These are phyloP conservation scores for Hypolimnas misippus DNA, from an alignment of 2,888 invertebrate genomes.

Conservation along the genomic window DNA sequence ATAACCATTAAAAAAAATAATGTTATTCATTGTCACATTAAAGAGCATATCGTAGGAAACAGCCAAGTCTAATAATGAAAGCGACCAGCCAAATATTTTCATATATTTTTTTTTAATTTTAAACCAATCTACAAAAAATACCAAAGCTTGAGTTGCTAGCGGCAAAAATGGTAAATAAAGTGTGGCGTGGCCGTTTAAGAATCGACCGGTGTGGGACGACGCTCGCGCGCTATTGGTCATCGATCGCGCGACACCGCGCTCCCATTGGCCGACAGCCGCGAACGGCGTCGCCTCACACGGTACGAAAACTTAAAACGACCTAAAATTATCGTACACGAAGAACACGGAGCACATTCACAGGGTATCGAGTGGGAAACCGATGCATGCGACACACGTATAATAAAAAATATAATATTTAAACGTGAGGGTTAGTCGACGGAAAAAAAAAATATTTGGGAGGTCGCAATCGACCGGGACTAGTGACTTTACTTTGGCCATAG, in stretches of 20 bases:
- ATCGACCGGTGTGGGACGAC: slow-evolving; percentile 52
- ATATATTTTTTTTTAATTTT: slow-evolving; percentile 38
- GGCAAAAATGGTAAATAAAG: slow-evolving; percentile 64
- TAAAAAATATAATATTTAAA: slow-evolving; percentile 54
- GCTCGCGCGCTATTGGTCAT: slow-evolving; percentile 25
- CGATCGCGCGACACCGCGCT: slow-evolving; percentile 41
- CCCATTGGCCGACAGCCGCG: slow-evolving; percentile 47
- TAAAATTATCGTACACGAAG: slow-evolving; percentile 55
- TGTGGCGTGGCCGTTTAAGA: slow-evolving; percentile 53
- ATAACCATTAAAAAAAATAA: slow-evolving; percentile 39
- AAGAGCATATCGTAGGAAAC: slow-evolving; percentile 66
- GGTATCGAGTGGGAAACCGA: slow-evolving; percentile 61
- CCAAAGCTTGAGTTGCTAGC: slow-evolving; percentile 67
- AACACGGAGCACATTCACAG: slow-evolving; percentile 73
- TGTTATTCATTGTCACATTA: slow-evolving; percentile 54
- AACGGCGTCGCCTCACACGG: slow-evolving; percentile 49
- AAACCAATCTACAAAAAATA: slow-evolving; percentile 44
- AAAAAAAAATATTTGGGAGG: slow-evolving; percentile 69
- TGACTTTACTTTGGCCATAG: slow-evolving; percentile 45
- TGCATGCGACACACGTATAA: slow-evolving; percentile 68
- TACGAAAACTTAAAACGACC: slow-evolving; percentile 47
- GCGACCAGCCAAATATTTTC: slow-evolving; percentile 77
- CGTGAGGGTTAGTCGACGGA: slow-evolving; percentile 58
- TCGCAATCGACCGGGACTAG: slow-evolving; percentile 60
- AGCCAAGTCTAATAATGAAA: slow-evolving; percentile 73